Conservation (phyloP, 2,888 invertebrate genomes). For the Stenoptilia bipunctidactyla region DNA sequence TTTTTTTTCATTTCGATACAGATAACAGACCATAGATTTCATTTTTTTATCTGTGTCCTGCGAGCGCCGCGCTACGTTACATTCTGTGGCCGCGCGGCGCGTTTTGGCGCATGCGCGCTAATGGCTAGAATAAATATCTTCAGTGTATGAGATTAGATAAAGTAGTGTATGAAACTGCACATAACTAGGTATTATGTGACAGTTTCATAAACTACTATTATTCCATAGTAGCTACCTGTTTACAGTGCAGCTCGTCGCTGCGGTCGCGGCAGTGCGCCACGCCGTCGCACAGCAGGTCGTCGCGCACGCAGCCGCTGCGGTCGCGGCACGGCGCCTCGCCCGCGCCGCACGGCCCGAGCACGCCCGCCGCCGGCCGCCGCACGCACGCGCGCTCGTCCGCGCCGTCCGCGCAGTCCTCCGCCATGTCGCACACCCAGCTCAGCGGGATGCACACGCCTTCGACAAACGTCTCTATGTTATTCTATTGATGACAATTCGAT, state of each 20-base stretch:
- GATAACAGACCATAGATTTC: no score
- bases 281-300: constrained; percentile 82
- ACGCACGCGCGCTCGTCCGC: constrained; percentile 76
- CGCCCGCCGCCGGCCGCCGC: constrained; percentile 15
- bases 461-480: no score
- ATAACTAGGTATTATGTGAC: no score
- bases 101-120: no score
- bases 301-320: constrained; percentile 75
- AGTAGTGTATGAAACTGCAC: no score
- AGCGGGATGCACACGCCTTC: constrained; percentile 81
- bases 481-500: no score
- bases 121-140: no score
- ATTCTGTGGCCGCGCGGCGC: no score
- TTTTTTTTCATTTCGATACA: no score
- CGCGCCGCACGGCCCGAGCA: constrained; percentile 42
- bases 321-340: constrained; percentile 74
- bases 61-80: no score
- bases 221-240: background rate
- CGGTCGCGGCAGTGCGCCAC: constrained; percentile 74
- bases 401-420: constrained; percentile 83
- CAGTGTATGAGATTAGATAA: no score
- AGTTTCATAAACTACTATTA: background rate
- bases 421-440: constrained; percentile 86
- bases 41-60: no score
- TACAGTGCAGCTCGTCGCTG: constrained; percentile 78